Evolutionary conservation across 2,888 invertebrate genomes (phyloP), one percentile per base, ranked within the genome.

Genomic region (Athalia cordata): DNA sequence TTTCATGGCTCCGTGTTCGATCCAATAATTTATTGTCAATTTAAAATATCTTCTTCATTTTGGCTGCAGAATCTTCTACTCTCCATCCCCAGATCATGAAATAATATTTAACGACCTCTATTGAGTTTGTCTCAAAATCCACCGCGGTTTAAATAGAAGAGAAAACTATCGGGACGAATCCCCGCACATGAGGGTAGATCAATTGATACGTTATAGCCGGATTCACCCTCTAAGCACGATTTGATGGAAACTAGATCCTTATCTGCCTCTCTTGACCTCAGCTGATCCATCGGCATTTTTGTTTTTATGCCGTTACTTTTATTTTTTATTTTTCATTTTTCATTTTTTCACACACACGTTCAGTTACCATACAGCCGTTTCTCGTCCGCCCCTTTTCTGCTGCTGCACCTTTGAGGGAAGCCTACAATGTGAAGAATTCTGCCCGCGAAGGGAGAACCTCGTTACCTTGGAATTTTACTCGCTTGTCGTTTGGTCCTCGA

Each of bases 391-490:
- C 55, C 4, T 8, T 55, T 55, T 55, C 55, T n/a, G 55, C n/a
- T 55, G 4, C 55, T 3, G 9, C 55, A 4, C 29, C 29, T 0
- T 29, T 29, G 8, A n/a, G 11, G 9, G 55, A 68, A 11, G 11
- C 43, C 43, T 0, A 68, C n/a, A 55, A 5, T 29, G 68, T 68
- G 68, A 68, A 29, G 29, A 29, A 68, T 68, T 55, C 52, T 49
- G 72, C 59, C 13, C 57, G 29, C 29, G 29, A 59, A 15, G 72
- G 59, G 47, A 72, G 57, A 29, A 59, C 59, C 59, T 59, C 47
- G 72, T 72, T 72, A 49, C 43, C 72, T 72, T 59, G 72, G 45
- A 72, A 72, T 72, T 70, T 52, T 59, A n/a, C 43, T 52, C 68
- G 68, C 47, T 55, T 29, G 52, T 52, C 55, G 55, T 72, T 15